Evolutionary conservation across 1,140 invertebrate species (phyloP).

Genomic region (Atopsyche davidsoni): DNA sequence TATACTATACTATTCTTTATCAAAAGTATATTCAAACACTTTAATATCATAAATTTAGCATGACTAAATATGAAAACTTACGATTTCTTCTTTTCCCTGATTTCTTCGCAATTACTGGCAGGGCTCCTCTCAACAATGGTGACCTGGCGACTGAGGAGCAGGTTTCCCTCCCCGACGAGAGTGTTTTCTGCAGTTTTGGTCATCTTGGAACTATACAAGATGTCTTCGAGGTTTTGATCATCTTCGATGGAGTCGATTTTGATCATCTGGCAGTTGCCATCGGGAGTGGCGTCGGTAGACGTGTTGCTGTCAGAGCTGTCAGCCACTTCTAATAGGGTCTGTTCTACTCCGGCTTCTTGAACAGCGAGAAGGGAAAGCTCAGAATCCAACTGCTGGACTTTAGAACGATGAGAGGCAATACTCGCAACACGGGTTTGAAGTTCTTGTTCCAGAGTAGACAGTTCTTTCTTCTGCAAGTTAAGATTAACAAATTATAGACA

Average conservation of each 20-base stretch:
- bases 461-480: slow-evolving; percentile 47
- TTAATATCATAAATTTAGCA: too few relatives aligned
- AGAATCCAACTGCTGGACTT: slow-evolving; percentile 57
- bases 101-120: slow-evolving; percentile 29
- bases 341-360: slow-evolving; percentile 43
- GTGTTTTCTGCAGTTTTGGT: slow-evolving; percentile 38
- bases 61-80: too few relatives aligned
- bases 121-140: slow-evolving; percentile 15
- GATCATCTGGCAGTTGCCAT: background rate
- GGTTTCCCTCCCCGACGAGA: background rate
- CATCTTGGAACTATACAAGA: background rate
- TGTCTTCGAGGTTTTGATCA: background rate
- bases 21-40: too few relatives aligned
- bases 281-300: background rate
- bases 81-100: slow-evolving; percentile 45
- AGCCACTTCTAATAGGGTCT: slow-evolving; percentile 35
- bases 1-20: too few relatives aligned
- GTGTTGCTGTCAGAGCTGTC: slow-evolving; percentile 6
- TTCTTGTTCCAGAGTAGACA: slow-evolving; percentile 59
- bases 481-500: background rate
- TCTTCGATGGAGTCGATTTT: background rate
- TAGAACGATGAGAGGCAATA: slow-evolving; percentile 54
- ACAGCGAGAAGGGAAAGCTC: slow-evolving; percentile 50
- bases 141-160: slow-evolving; percentile 28
- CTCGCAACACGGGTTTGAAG: slow-evolving; percentile 53